Conservation (phyloP, 2,888 invertebrate species). For the Mythimna lalbum region DNA sequence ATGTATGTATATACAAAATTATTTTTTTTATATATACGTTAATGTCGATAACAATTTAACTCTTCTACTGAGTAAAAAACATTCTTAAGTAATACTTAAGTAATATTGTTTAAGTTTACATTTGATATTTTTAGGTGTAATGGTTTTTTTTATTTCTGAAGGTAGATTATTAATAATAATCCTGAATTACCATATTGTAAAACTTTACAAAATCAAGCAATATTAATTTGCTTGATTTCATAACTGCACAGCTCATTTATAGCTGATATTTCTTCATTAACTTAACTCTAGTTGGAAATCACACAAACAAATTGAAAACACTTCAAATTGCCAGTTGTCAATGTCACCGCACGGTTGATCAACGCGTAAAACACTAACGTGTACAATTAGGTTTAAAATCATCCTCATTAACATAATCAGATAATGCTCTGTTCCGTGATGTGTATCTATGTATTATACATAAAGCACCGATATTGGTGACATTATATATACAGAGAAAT, state of each 20-base stretch:
- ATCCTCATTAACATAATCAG: conserved; percentile 71
- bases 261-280: conserved; percentile 17
- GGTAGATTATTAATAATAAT: no score
- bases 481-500: conserved; percentile 1
- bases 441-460: conserved; percentile 26
- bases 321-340: conserved; percentile 33
- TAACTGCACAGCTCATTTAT: not conserved
- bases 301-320: conserved; percentile 48
- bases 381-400: conserved; percentile 72
- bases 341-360: conserved; percentile 50
- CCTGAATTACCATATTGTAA: no score
- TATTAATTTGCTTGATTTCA: no score
- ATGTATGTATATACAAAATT: no score
- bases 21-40: no score
- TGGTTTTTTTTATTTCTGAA: no score
- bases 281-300: conserved; percentile 28
- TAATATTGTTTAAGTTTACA: no score
- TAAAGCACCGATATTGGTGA: conserved; percentile 29
- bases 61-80: no score
- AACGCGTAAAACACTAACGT: conserved; percentile 59
- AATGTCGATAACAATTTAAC: no score
- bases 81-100: no score
- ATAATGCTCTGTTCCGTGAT: conserved; percentile 62
- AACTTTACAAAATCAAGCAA: not conserved
- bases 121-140: no score